These are phyloP conservation scores for Salvelinus fontinalis DNA, from an alignment of 2,113 vertebrate species.

Conservation along the genomic window DNA sequence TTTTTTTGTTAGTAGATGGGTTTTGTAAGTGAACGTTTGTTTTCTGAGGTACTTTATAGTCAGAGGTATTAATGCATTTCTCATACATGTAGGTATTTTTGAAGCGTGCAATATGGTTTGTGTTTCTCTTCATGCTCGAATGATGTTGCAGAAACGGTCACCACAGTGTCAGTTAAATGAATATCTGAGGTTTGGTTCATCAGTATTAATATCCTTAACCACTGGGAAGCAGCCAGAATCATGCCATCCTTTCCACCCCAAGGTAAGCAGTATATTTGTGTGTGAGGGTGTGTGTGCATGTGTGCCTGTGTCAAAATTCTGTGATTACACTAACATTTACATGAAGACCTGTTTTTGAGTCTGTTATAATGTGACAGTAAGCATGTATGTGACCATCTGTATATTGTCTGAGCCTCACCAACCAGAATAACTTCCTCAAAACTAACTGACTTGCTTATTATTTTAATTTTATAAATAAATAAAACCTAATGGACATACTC, in stretches of 20 bases:
- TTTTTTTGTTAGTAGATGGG: neutral
- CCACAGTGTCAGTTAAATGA: neutral
- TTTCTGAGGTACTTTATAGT: too few species aligned
- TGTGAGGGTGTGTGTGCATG: too few species aligned
- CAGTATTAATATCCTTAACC: constrained; percentile 79
- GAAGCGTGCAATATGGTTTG: neutral
- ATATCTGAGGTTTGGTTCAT: neutral
- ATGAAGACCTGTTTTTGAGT: constrained; percentile 1
- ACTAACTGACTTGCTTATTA: constrained; percentile 39
- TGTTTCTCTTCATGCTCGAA: neutral
- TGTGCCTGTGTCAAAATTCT: too few species aligned
- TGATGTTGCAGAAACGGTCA: neutral
- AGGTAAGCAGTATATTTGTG: constrained; percentile 71
- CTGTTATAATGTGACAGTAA: neutral
- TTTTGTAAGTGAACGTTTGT: neutral
- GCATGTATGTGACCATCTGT: neutral
- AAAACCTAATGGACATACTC: neutral
- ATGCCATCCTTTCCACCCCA: constrained; percentile 94
- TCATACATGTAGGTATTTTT: neutral
- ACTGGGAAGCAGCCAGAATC: constrained; percentile 88
- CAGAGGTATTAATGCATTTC: neutral
- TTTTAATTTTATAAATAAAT: too few species aligned
- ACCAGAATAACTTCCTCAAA: constrained; percentile 17
- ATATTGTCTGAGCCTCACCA: neutral
- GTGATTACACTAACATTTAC: too few species aligned